phyloP scores from a whole-genome alignment of 1,140 invertebrate species.

The Penaeus japonicus region DNA sequence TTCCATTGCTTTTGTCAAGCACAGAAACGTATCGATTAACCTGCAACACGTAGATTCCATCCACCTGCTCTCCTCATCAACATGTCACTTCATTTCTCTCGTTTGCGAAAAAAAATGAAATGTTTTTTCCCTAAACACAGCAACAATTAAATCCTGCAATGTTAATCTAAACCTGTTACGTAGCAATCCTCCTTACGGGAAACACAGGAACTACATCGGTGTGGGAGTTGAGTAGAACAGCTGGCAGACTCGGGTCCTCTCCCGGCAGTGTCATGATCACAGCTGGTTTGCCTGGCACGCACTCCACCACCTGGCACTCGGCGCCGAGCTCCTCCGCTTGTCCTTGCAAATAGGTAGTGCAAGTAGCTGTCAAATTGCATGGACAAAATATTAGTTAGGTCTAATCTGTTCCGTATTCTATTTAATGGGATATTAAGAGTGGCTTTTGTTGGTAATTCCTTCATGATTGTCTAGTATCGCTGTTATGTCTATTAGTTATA shows the following conservation, averaged over 20 bases:
- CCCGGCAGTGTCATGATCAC: slow-evolving; percentile 85
- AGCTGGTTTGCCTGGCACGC: slow-evolving; percentile 75
- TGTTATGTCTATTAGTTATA: no score
- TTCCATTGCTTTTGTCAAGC: no score
- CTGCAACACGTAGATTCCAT: no score
- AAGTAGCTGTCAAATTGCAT: neutral
- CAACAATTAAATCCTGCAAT: no score
- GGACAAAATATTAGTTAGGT: neutral
- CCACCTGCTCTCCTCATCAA: no score
- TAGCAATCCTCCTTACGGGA: slow-evolving; percentile 19
- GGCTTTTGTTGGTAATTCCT: no score
- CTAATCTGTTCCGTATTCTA: slow-evolving; percentile 74
- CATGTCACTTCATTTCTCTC: no score
- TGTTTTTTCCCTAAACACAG: no score
- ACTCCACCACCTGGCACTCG: slow-evolving; percentile 68
- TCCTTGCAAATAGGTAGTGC: slow-evolving; percentile 70
- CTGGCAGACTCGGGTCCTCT: slow-evolving; percentile 72
- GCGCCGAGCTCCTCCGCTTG: slow-evolving; percentile 76
- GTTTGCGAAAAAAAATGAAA: no score
- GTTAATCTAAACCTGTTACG: no score
- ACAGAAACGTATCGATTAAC: no score
- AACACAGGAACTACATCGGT: slow-evolving; percentile 93
- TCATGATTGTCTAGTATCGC: no score
- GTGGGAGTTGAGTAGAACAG: slow-evolving; percentile 88
- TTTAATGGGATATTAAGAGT: slow-evolving; percentile 7